phyloP scores from a whole-genome alignment of 2,888 invertebrate species.

The Phortica magna region DNA sequence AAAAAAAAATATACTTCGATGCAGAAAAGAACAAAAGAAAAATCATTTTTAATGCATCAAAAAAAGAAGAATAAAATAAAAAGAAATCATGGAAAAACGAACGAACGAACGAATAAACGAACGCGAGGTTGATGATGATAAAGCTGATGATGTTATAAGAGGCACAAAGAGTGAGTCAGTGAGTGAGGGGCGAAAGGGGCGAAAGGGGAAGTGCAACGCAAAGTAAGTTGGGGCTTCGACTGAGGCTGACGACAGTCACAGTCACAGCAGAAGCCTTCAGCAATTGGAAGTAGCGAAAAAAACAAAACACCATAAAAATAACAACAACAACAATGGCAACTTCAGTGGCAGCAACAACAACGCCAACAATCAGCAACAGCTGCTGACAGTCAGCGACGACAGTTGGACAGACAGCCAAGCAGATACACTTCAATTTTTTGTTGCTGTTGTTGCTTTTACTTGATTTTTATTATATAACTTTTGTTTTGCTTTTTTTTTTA shows the following conservation, averaged over 20 bases:
- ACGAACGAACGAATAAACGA: neutral
- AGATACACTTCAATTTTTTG: constrained; percentile 6
- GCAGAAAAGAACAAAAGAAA: constrained; percentile 36
- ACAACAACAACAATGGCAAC: neutral
- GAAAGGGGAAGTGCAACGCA: neutral
- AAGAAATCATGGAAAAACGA: no score
- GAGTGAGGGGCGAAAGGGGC: neutral
- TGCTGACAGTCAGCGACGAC: neutral
- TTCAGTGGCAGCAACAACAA: no score
- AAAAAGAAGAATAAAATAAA: neutral
- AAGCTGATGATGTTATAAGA: neutral
- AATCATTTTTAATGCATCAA: neutral
- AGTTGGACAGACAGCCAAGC: neutral
- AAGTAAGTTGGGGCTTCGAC: neutral
- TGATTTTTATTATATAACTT: neutral
- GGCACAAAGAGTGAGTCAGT: neutral
- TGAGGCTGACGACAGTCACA: neutral
- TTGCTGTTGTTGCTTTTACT: neutral
- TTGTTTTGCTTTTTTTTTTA: constrained; percentile 12
- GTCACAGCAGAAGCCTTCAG: neutral
- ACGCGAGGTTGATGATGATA: neutral
- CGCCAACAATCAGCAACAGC: constrained; percentile 12
- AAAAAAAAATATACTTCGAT: constrained; percentile 40
- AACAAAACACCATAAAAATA: neutral
- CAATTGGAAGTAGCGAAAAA: neutral